Evolutionary conservation across 2,113 vertebrate genomes (phyloP), one percentile per base, ranked within the genome.

Genomic region (Cryptotis parvus): DNA sequence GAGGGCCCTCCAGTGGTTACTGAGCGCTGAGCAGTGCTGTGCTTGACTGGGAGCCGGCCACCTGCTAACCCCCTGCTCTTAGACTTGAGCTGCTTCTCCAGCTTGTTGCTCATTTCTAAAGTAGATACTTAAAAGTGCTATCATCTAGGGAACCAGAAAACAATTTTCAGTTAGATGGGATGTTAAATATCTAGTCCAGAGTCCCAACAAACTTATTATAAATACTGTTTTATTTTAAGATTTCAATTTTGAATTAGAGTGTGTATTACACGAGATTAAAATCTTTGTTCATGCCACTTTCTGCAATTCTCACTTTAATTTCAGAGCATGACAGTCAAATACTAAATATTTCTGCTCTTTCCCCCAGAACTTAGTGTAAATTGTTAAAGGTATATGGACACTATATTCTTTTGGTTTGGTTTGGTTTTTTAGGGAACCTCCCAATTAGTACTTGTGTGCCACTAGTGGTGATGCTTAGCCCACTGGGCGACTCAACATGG

Each of bases 41-140:
- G 55, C 6, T 24, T 20, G 22, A 58, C 55, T 24, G 18, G 24
- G 55, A 20, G 20, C 24, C 55, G 20, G 20, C 18, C 55, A 58
- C 55, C 4, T 22, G 18, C 55, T 58, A 18, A 20, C 18, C 55
- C 20, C 24, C 6, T 58, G 55, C 55, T 58, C 55, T 2, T 58
- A 58, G 18, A 58, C 55, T 22, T 58, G 55, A 58, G 55, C 55
- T 24, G 24, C 68, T 66, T 76, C 33, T n/a, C 37, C 80, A 61
- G 76, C 68, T 27, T 26, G 29, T 15, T 79, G 92, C 91, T 77
- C 10, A 68, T 74, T 72, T 92, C 86, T 92, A 84, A 61, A 79
- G 8, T 66, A 68, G 27, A 66, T 84, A 95, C 22, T n/a, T 61
- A 35, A 69, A 61, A 93, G 76, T 84, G 79, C 76, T 91, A 41